A percentile compares a stretch with the other conserved stretches of the same genome.
phyloP scores from a whole-genome alignment of 2,113 vertebrate species.

The Myotis davidii region DNA sequence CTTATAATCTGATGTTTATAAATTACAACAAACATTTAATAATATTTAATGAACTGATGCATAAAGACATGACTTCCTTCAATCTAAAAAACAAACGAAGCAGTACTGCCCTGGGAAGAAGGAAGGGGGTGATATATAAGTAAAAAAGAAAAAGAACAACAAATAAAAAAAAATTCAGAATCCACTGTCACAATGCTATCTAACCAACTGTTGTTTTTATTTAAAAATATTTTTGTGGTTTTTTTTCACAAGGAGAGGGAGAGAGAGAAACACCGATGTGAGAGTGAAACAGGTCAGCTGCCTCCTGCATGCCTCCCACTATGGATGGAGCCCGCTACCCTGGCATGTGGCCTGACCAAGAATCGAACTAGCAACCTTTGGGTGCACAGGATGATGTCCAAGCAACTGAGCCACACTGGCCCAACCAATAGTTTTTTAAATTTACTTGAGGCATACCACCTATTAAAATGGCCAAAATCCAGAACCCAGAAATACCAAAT shows the following conservation, averaged over 20 bases:
- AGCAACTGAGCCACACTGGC: not conserved
- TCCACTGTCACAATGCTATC: not conserved
- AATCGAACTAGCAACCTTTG: not conserved
- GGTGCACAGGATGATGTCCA: not conserved
- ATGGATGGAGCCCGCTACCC: not conserved
- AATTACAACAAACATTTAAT: conserved; percentile 11
- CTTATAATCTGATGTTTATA: not conserved
- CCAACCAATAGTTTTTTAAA: not conserved
- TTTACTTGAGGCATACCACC: not conserved
- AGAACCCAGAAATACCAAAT: not conserved
- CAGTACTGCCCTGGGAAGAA: not conserved
- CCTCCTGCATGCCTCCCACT: no score
- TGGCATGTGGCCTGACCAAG: not conserved
- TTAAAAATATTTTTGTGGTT: not conserved
- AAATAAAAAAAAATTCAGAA: not conserved
- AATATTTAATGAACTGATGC: not conserved
- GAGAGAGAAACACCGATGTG: no score
- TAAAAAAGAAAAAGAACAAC: not conserved
- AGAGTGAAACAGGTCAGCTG: not conserved
- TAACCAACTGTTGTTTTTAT: not conserved
- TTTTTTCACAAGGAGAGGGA: no score
- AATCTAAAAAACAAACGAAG: not conserved
- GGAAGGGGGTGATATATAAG: not conserved
- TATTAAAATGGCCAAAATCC: not conserved
- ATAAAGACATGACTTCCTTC: conserved; percentile 14